Base-by-base conservation (phyloP, 1,140 invertebrate species). In the Bombus pyrosoma region DNA sequence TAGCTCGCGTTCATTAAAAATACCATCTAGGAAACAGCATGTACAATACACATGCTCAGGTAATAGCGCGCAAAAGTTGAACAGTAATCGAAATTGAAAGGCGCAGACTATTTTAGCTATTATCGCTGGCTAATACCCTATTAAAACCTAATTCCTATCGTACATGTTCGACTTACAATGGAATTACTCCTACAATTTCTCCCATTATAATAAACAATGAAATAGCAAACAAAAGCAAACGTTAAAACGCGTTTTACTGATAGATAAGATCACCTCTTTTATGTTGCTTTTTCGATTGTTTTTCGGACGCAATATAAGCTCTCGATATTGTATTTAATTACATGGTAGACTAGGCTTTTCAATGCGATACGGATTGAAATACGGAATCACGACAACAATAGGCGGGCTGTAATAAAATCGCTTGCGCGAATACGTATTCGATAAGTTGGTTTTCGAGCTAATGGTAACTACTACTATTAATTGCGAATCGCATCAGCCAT, bases 261-360 rank as follows among this genome's bases (percentile, higher is more conserved):
- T 32, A 66, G 15, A 66, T 32, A 32, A 66, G 32, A 18, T 34
- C 15, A 34, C 6, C 15, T 6, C 15, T 66, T 34, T 66, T 9
- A 34, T 66, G n/a, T 32, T 66, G 15, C n/a, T 34, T 18, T 34
- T 43, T 28, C 66, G 28, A n/a, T 25, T 6, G 6, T 41, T 6
- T 43, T 41, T 13, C 10, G 32, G 8, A 15, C 25, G 4, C 12
- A 13, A 18, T 47, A 43, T 28, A 5, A 15, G 4, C 22, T 74
- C 32, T 75, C 53, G 32, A 75, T 64, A 82, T 64, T 59, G 57
- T 28, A 64, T 47, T 75, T n/a, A 82, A 82, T 82, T 82, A 82
- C 39, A 62, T 66, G 39, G n/a, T 8, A 22, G 5, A 22, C 22
- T 62, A 59, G 37, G 28, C 28, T 59, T 71, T 41, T 72, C 43